Evolutionary conservation across 2,113 vertebrate genomes (phyloP).

Genomic region (Xyliphius kryptos): DNA sequence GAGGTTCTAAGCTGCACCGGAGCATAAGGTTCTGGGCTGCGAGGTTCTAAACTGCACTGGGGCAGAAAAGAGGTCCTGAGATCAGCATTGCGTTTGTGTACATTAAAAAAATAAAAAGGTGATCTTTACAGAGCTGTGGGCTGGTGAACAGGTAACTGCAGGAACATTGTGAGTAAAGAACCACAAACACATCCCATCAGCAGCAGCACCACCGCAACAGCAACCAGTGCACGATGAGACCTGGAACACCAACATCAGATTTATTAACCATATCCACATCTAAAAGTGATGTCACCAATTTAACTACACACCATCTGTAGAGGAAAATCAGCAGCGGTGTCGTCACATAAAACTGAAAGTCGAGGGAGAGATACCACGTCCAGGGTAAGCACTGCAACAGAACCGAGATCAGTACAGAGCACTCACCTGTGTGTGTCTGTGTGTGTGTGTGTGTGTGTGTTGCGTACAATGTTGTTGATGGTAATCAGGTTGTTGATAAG

Average conservation of each 20-base stretch:
- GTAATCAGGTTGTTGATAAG: slow-evolving; percentile 72
- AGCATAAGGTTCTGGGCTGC: too few relatives aligned
- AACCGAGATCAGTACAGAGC: slow-evolving; percentile 1
- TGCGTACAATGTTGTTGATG: slow-evolving; percentile 60
- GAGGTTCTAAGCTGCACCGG: too few relatives aligned
- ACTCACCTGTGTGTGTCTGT: neutral
- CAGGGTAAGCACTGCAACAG: slow-evolving; percentile 72
- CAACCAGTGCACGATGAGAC: slow-evolving; percentile 50
- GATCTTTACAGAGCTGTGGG: slow-evolving; percentile 55
- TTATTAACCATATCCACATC: neutral
- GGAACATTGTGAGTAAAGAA: slow-evolving; percentile 59
- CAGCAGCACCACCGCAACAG: slow-evolving; percentile 56
- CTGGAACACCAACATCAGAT: slow-evolving; percentile 16
- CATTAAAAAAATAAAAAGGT: too few relatives aligned
- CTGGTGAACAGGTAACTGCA: slow-evolving; percentile 65
- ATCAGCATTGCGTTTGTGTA: too few relatives aligned
- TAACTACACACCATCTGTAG: slow-evolving; percentile 56
- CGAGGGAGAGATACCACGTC: slow-evolving; percentile 80
- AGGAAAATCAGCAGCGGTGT: slow-evolving; percentile 68
- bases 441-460: neutral
- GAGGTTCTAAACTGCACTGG: too few relatives aligned
- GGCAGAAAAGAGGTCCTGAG: too few relatives aligned
- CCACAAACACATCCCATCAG: slow-evolving; percentile 52
- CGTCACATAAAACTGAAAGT: slow-evolving; percentile 76
- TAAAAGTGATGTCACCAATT: too few relatives aligned